Base-by-base conservation (phyloP, 2,113 vertebrate species). In the Gopherus evgoodei region DNA sequence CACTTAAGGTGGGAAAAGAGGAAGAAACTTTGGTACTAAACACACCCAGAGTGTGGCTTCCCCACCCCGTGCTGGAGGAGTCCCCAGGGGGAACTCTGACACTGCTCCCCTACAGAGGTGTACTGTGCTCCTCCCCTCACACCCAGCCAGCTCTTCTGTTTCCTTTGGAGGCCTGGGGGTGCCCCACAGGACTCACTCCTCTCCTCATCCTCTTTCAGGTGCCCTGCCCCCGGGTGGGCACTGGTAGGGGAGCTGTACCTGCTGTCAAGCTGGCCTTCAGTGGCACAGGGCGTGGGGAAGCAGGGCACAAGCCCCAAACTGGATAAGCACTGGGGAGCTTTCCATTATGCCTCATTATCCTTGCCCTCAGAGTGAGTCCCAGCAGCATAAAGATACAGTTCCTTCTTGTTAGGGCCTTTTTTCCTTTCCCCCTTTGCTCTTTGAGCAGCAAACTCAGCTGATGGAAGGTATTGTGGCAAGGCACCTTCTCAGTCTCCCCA, bases 1-100 rank as follows among this genome's bases (percentile, higher is more conserved):
- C 27, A 27, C 56, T 57, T 14, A 2, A 5, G 6, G 56, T 59
- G 52, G 44, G 83, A 35, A 62, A 5, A 47, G 29, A 22, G 50
- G 17, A 25, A 49, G 53, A 38, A 22, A 2, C 56, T 29, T n/a
- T 47, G 24, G 24, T 54, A 3, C 16, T 35, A 9, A 31, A 11
- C 25, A 29, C 14, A 31, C 31, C 0, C 0, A 1, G 5, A 0
- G 4, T 6, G 4, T 38, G 21, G 11, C 53, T 81, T 76, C 65
- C 81, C n/a, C 22, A 27, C 14, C 35, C 5, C 49, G 29, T 7
- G 59, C 13, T 29, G 59, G 25, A 31, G 29, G 59, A 62, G 59
- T 62, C 27, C 12, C 3, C 13, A 16, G 59, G 59, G 27, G 59
- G 8, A 59, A 29, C 57, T 35, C 59, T 62, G 59, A 35, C 14